Evolutionary conservation across 2,113 vertebrate genomes (phyloP).

Genomic region (Nycticryphes semicollaris): DNA sequence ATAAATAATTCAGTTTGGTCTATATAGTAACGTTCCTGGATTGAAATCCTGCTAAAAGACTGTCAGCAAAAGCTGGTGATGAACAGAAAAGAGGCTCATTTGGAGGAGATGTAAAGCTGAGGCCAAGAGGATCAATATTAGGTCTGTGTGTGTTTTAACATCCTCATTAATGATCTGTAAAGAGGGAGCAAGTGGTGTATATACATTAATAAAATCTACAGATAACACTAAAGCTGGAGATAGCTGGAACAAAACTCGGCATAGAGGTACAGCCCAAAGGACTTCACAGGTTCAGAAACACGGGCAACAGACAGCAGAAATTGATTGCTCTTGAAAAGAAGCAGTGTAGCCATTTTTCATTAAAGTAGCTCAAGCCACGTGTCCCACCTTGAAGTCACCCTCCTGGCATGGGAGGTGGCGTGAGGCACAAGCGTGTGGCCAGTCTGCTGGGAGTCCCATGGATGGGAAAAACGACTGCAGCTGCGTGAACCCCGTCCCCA

Average conservation of each 20-base stretch:
- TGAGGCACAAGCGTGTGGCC: background rate
- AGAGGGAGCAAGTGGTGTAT: constrained; percentile 51
- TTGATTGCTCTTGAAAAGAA: background rate
- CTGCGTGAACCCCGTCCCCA: background rate
- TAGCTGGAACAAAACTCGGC: background rate
- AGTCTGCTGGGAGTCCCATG: rapidly evolving
- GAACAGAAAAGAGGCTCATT: constrained; percentile 28
- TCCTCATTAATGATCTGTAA: constrained; percentile 58
- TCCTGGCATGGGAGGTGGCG: background rate
- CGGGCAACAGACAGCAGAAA: background rate
- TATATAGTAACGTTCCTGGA: constrained; percentile 5
- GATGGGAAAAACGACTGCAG: background rate
- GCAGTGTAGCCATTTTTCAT: background rate
- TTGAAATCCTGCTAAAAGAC: constrained; percentile 44
- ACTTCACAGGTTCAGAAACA: background rate
- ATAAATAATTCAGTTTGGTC: constrained; percentile 65
- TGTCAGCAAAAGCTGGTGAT: constrained; percentile 34
- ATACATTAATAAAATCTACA: constrained; percentile 42
- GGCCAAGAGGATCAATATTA: constrained; percentile 52
- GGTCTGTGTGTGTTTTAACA: constrained; percentile 56
- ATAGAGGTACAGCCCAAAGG: background rate
- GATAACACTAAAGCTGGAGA: constrained; percentile 5
- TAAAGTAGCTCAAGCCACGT: background rate
- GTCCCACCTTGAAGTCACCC: background rate
- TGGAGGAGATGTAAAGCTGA: constrained; percentile 38